Evolutionary conservation across 2,797 vertebrate genomes (phyloP), one percentile per base, ranked within the genome.

Genomic region (Orientallactaga sibirica): DNA sequence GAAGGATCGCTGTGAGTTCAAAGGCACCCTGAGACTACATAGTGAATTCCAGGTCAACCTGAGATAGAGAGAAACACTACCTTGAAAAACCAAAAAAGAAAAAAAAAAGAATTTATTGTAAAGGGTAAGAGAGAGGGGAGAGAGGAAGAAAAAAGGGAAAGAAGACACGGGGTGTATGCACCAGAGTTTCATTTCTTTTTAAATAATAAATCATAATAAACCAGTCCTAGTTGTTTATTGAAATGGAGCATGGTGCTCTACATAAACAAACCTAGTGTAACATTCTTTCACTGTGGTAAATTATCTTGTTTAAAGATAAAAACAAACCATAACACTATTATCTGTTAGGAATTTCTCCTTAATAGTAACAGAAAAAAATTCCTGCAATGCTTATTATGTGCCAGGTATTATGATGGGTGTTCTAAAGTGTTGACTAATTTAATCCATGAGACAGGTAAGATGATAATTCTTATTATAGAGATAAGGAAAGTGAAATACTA

Each of bases 141-240:
- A 16, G 55, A 58, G 16, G 16, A 58, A 58, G 12, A 58, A 16
- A 58, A 16, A 12, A 12, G 15, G 55, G 55, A 58, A 58, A 58
- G 2, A 16, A 12, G 55, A 12, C 11, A 58, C 55, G 55, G 12
- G 55, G 55, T 58, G 55, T 12, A 58, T 58, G 55, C 55, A 58
- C 55, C 55, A 58, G 55, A 64, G 62, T 64, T 64, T 64, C 62
- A 22, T 64, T 58, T 88, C 70, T 87, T 55, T 80, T 78, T 89
- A 83, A 92, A 70, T 58, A 70, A 92, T 93, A 92, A 84, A 62
- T 87, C 25, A 70, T 58, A 70, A 92, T 93, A 92, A 84, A 62
- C 84, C 25, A 86, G 22, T 76, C 2, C 62, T 70, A 70, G 11
- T 61, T 93, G 52, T 92, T 91, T 92, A 91, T 82, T 91, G 5